phyloP scores from a whole-genome alignment of 2,113 vertebrate genomes.

The Thamnophis sirtalis region DNA sequence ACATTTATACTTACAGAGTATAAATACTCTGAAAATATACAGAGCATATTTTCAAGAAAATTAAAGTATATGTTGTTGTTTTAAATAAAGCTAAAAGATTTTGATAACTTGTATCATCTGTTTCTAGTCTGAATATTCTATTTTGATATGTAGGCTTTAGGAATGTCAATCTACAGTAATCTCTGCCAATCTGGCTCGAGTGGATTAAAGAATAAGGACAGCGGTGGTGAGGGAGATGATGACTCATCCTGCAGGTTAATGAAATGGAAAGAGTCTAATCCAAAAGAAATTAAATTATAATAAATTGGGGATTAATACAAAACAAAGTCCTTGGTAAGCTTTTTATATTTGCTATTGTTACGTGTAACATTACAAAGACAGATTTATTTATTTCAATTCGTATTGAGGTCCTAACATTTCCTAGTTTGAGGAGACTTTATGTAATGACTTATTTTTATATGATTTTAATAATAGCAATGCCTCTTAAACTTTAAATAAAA shows the following conservation, averaged over 20 bases:
- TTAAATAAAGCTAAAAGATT: constrained; percentile 31
- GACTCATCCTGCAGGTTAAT: constrained; percentile 61
- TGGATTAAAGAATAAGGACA: constrained; percentile 57
- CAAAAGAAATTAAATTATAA: constrained; percentile 65
- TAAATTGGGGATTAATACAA: constrained; percentile 63
- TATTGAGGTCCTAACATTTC: constrained; percentile 45
- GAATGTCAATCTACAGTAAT: constrained; percentile 62
- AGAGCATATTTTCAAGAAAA: neutral
- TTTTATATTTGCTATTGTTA: constrained; percentile 56
- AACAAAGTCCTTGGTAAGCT: constrained; percentile 59
- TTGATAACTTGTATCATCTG: constrained; percentile 13
- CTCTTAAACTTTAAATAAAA: constrained; percentile 27
- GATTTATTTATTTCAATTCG: constrained; percentile 54
- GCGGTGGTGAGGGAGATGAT: constrained; percentile 29
- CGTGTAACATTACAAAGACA: constrained; percentile 58
- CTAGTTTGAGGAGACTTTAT: constrained; percentile 38
- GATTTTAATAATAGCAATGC: constrained; percentile 39
- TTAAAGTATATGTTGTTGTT: neutral
- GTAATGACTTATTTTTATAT: constrained; percentile 40
- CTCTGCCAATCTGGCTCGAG: constrained; percentile 59
- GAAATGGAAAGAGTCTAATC: constrained; percentile 65
- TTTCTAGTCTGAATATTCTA: constrained; percentile 37
- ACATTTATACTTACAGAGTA: neutral
- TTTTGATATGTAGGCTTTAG: constrained; percentile 38
- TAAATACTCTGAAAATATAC: neutral